Percentiles rank a stretch among this genome's conserved stretches.
These are phyloP conservation scores for Drosophila demipolita DNA, from an alignment of 2,888 invertebrate species.

Conservation along the genomic window DNA sequence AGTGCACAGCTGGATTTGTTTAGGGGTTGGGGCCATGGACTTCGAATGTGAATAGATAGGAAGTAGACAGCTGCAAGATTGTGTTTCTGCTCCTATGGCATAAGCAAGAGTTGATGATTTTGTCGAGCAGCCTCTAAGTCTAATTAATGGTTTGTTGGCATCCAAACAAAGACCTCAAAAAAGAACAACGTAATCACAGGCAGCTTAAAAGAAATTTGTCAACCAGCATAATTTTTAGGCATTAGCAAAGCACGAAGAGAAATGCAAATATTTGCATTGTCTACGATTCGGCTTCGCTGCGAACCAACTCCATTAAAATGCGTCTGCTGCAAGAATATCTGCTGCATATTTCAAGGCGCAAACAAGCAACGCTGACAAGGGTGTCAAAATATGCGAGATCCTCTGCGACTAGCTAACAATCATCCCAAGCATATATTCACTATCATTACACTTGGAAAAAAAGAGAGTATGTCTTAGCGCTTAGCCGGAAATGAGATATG, in stretches of 20 bases:
- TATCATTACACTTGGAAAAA: conserved; percentile 5
- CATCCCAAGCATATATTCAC: conserved; percentile 5
- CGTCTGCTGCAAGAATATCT: conserved; percentile 38
- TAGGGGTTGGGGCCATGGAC: conserved; percentile 1
- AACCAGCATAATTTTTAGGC: conserved; percentile 83
- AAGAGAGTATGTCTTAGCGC: neutral
- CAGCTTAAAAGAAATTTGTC: conserved; percentile 61
- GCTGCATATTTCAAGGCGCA: conserved; percentile 69
- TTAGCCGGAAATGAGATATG: neutral
- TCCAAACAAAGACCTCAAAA: conserved; percentile 33
- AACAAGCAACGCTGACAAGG: conserved; percentile 56
- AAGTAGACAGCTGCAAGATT: conserved; percentile 56
- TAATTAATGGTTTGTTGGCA: conserved; percentile 73
- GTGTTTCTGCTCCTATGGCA: conserved; percentile 1
- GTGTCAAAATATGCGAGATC: conserved; percentile 76
- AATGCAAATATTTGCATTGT: conserved; percentile 75
- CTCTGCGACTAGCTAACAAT: conserved; percentile 11
- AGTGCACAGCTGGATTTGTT: conserved; percentile 37
- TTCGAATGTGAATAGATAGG: neutral
- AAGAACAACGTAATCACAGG: conserved; percentile 20
- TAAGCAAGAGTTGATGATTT: conserved; percentile 27
- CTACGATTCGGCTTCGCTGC: conserved; percentile 38
- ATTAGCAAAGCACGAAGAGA: conserved; percentile 58
- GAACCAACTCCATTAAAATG: conserved; percentile 67
- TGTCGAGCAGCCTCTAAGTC: conserved; percentile 45